A percentile compares a stretch with the other conserved stretches of the same genome.
Evolutionary conservation across 2,113 vertebrate species (phyloP).

Genomic region (Saccopteryx bilineata): DNA sequence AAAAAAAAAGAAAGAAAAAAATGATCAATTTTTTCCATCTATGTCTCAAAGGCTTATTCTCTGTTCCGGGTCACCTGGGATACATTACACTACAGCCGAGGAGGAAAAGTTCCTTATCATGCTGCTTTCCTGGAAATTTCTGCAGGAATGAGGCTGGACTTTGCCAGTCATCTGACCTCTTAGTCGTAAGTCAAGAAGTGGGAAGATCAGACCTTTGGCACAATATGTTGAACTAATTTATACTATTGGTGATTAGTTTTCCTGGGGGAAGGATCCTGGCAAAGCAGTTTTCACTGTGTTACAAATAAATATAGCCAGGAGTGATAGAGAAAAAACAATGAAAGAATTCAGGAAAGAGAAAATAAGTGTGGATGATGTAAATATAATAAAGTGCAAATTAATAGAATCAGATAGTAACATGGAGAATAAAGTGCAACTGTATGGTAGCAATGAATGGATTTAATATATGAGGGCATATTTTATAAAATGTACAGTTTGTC

Average conservation of each 20-base stretch:
- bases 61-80: not conserved
- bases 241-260: not conserved
- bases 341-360: not conserved
- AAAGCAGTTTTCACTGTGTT: not conserved
- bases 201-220: not conserved
- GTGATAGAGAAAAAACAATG: not conserved
- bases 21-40: not conserved
- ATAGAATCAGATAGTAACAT: not conserved
- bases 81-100: not conserved
- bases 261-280: not conserved
- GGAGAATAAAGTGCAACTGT: conserved; percentile 9
- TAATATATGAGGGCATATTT: conserved; percentile 1
- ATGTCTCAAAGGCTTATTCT: not conserved
- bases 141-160: not conserved
- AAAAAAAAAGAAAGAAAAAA: too few relatives aligned
- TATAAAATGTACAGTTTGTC: not conserved
- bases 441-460: not conserved
- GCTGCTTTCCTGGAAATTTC: not conserved
- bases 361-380: not conserved
- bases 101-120: not conserved
- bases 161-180: not conserved
- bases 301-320: not conserved
- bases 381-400: not conserved
- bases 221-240: not conserved
- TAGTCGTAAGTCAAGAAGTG: not conserved